A percentile compares a stretch with the other conserved stretches of the same genome.
phyloP scores from a whole-genome alignment of 2,797 vertebrate genomes.

The Crenuchus spilurus region DNA sequence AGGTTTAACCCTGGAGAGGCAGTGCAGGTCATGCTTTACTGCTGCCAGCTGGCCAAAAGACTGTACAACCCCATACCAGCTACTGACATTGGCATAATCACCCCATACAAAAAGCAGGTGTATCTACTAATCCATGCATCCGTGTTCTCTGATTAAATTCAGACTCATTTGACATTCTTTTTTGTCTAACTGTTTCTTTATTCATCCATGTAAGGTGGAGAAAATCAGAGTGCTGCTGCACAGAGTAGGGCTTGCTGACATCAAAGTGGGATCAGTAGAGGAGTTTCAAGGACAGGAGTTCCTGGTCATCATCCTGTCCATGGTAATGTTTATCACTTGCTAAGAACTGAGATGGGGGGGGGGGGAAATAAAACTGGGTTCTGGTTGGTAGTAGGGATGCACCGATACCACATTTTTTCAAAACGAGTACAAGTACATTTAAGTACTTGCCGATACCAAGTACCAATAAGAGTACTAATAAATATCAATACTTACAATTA shows the following conservation, averaged over 20 bases:
- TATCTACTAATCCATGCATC: background rate
- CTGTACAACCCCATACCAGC: constrained; percentile 76
- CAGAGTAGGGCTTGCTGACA: constrained; percentile 83
- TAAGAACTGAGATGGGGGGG: background rate
- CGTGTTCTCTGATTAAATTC: background rate
- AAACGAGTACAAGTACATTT: too few relatives aligned
- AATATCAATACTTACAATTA: too few relatives aligned
- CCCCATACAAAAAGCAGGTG: constrained; percentile 95
- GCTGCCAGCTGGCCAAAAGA: constrained; percentile 87
- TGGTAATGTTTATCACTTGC: constrained; percentile 70
- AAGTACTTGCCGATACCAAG: too few relatives aligned
- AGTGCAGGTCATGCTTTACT: constrained; percentile 92
- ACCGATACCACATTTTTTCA: too few relatives aligned
- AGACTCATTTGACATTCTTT: background rate
- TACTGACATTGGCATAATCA: constrained; percentile 87
- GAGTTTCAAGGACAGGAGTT: constrained; percentile 96
- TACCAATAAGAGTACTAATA: too few relatives aligned
- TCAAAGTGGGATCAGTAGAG: constrained; percentile 96
- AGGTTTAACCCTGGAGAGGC: constrained; percentile 96
- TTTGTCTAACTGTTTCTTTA: background rate
- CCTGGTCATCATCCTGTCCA: constrained; percentile 86
- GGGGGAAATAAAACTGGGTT: too few relatives aligned
- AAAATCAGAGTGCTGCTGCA: constrained; percentile 88
- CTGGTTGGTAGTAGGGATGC: too few relatives aligned
- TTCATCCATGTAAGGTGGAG: constrained; percentile 78